phyloP scores from a whole-genome alignment of 2,888 invertebrate genomes.

The Heliconius sara region DNA sequence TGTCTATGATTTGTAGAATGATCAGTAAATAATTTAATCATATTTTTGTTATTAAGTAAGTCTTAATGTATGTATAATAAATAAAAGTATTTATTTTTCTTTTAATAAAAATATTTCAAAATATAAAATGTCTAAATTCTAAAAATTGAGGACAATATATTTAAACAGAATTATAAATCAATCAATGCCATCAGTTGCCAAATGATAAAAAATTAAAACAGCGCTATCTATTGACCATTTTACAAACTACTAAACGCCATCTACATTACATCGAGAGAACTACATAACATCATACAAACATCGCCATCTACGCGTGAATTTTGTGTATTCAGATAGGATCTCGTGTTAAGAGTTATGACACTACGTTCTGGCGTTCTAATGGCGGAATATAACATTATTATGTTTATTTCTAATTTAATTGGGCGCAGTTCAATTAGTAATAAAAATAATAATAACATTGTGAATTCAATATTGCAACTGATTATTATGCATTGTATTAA shows the following conservation, averaged over 20 bases:
- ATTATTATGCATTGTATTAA: neutral
- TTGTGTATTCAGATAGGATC: neutral
- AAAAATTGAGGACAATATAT: neutral
- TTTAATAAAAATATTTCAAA: neutral
- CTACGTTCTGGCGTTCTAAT: neutral
- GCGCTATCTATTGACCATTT: neutral
- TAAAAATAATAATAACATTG: no score
- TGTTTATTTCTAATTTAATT: no score
- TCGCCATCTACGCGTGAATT: neutral
- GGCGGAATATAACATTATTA: no score
- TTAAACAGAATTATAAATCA: neutral
- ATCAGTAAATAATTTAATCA: neutral
- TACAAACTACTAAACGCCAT: slow-evolving; percentile 49
- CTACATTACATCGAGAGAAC: slow-evolving; percentile 46
- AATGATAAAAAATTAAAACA: neutral
- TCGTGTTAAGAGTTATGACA: neutral
- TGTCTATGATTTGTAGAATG: neutral
- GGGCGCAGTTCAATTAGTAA: no score
- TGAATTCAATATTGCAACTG: neutral
- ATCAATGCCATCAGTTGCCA: slow-evolving; percentile 31
- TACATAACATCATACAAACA: neutral
- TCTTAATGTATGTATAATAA: no score
- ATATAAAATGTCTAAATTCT: neutral
- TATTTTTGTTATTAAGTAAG: neutral
- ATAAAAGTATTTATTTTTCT: no score